Evolutionary conservation across 2,888 invertebrate genomes (phyloP).

Genomic region (Blastobasis lacticolella): DNA sequence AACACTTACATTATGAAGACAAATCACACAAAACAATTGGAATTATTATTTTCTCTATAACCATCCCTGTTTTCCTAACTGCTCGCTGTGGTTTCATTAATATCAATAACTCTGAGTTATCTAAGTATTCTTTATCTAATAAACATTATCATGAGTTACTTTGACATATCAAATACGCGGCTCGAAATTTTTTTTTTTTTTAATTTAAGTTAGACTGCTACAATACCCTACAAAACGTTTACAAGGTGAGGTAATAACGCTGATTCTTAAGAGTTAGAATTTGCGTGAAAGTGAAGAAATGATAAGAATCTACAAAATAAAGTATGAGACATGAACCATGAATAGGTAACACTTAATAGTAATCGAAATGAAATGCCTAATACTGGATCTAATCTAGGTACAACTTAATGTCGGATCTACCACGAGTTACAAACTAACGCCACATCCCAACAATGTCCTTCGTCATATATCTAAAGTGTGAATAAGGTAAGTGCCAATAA

Average conservation of each 20-base stretch:
- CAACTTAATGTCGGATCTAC: slow-evolving; percentile 45
- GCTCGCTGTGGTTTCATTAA: slow-evolving; percentile 61
- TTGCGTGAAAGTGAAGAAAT: slow-evolving; percentile 32
- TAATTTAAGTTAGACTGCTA: slow-evolving; percentile 57
- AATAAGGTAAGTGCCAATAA: slow-evolving; percentile 57
- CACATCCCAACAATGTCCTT: slow-evolving; percentile 60
- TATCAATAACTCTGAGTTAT: slow-evolving; percentile 62
- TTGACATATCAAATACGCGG: slow-evolving; percentile 74
- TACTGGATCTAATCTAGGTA: slow-evolving; percentile 48
- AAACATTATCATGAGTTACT: slow-evolving; percentile 70
- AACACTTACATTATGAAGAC: slow-evolving; percentile 68
- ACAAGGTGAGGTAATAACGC: slow-evolving; percentile 50
- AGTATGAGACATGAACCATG: slow-evolving; percentile 26
- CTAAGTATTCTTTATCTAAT: slow-evolving; percentile 66
- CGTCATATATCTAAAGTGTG: slow-evolving; percentile 43
- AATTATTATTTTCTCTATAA: slow-evolving; percentile 58
- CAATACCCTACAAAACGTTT: slow-evolving; percentile 65
- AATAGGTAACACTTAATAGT: slow-evolving; percentile 32
- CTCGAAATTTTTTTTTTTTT: slow-evolving; percentile 68
- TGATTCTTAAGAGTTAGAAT: slow-evolving; percentile 5
- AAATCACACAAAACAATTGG: slow-evolving; percentile 64
- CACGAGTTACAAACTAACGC: slow-evolving; percentile 52
- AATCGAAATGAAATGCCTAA: slow-evolving; percentile 36
- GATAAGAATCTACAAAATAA: slow-evolving; percentile 30
- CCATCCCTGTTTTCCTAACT: slow-evolving; percentile 74